A percentile compares a stretch with the other conserved stretches of the same genome.
Conservation (phyloP, 2,888 invertebrate genomes). For the Nomada hirtipes region DNA sequence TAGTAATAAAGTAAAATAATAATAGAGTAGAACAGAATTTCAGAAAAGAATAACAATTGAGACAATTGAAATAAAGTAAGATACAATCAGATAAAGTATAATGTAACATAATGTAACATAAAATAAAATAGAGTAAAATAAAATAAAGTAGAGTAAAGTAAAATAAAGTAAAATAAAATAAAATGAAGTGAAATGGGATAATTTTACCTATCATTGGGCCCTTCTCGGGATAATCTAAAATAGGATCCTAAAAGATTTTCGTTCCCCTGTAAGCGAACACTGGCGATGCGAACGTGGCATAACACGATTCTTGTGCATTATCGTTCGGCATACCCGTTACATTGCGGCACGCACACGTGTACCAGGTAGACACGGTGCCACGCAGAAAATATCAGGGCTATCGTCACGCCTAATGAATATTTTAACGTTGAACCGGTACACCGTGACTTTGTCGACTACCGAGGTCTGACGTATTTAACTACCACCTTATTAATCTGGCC, state of each 20-base stretch:
- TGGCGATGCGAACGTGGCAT: slow-evolving; percentile 3
- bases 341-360: slow-evolving; percentile 2
- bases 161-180: too few relatives aligned
- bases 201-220: too few relatives aligned
- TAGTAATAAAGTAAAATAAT: too few relatives aligned
- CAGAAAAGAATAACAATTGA: too few relatives aligned
- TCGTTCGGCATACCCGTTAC: slow-evolving; percentile 25
- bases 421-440: slow-evolving; percentile 55
- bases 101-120: too few relatives aligned
- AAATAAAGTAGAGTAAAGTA: too few relatives aligned
- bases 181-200: too few relatives aligned
- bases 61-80: too few relatives aligned
- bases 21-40: too few relatives aligned
- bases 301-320: slow-evolving; percentile 18
- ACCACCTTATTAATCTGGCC: slow-evolving; percentile 20
- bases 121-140: too few relatives aligned
- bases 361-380: slow-evolving; percentile 2
- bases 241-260: not conserved
- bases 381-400: slow-evolving; percentile 30
- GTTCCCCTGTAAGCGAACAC: not conserved
- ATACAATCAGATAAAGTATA: too few relatives aligned
- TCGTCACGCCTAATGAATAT: slow-evolving; percentile 57
- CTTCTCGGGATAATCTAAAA: too few relatives aligned
- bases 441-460: slow-evolving; percentile 14
- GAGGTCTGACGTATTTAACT: slow-evolving; percentile 20